These are phyloP conservation scores for Trachurus trachurus DNA, from an alignment of 2,797 vertebrate species.

Conservation along the genomic window DNA sequence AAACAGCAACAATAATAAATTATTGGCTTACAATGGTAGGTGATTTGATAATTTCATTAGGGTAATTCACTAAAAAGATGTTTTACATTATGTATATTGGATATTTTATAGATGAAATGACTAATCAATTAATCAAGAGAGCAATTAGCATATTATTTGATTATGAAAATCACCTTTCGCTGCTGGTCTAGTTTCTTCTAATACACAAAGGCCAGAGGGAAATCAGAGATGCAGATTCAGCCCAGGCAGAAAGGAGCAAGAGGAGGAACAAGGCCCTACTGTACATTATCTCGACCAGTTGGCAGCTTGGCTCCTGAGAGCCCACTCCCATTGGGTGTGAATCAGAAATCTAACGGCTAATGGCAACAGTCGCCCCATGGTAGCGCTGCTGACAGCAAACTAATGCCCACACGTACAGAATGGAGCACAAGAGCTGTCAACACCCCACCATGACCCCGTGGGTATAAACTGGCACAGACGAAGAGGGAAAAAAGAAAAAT, in stretches of 20 bases:
- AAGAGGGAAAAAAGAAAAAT: constrained; percentile 35
- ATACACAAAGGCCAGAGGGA: background rate
- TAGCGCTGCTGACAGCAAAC: constrained; percentile 69
- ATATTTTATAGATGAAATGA: background rate
- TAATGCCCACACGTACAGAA: constrained; percentile 74
- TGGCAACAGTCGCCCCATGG: constrained; percentile 71
- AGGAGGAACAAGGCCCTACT: constrained; percentile 26
- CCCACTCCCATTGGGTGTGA: constrained; percentile 70
- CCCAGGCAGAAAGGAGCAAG: constrained; percentile 36
- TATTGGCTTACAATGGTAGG: no score
- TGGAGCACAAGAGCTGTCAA: constrained; percentile 71
- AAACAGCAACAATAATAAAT: no score
- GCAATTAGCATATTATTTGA: background rate
- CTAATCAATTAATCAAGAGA: background rate
- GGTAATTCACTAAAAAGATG: background rate
- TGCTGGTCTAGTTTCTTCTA: background rate
- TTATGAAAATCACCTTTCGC: constrained; percentile 10
- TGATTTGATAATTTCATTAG: background rate
- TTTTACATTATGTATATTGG: background rate
- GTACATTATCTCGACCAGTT: constrained; percentile 47
- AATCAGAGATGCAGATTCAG: background rate
- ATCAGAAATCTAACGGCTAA: constrained; percentile 79
- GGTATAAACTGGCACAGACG: constrained; percentile 52
- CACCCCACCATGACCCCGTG: constrained; percentile 65
- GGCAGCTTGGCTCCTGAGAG: constrained; percentile 62